Percentiles rank a stretch among this genome's conserved stretches.
phyloP scores from a whole-genome alignment of 2,113 vertebrate genomes.

The Pagrus major region DNA sequence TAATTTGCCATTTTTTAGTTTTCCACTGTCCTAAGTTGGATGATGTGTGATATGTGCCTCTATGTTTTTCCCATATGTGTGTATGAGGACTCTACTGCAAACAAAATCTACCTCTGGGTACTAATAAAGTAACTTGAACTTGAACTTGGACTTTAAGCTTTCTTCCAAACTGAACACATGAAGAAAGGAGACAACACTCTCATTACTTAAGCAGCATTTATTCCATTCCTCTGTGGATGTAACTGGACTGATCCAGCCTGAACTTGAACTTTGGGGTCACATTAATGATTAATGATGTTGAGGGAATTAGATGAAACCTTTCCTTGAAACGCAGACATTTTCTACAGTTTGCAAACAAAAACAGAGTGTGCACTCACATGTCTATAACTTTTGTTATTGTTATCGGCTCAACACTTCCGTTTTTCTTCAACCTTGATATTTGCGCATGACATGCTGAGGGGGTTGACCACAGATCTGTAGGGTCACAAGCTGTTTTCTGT shows the following conservation, averaged over 20 bases:
- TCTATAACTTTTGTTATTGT: conserved; percentile 10
- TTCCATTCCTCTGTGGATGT: neutral
- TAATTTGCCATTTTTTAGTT: too few relatives aligned
- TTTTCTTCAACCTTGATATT: conserved; percentile 68
- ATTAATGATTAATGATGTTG: conserved; percentile 66
- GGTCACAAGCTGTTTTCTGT: neutral
- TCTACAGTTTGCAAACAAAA: conserved; percentile 6
- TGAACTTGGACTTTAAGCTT: neutral
- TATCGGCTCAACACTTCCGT: conserved; percentile 43
- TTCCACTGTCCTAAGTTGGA: too few relatives aligned
- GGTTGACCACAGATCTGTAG: neutral
- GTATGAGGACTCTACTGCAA: too few relatives aligned
- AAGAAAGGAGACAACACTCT: neutral
- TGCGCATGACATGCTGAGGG: conserved; percentile 12
- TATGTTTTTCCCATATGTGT: too few relatives aligned
- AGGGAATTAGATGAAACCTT: conserved; percentile 11
- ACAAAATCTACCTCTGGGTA: too few relatives aligned
- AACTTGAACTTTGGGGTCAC: neutral
- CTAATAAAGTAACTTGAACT: too few relatives aligned
- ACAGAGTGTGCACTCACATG: neutral
- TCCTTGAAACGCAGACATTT: conserved; percentile 29
- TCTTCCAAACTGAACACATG: neutral
- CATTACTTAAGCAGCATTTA: neutral
- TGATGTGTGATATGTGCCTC: too few relatives aligned
- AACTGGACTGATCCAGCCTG: neutral